phyloP scores from a whole-genome alignment of 2,113 vertebrate genomes.

The Thunnus maccoyii region DNA sequence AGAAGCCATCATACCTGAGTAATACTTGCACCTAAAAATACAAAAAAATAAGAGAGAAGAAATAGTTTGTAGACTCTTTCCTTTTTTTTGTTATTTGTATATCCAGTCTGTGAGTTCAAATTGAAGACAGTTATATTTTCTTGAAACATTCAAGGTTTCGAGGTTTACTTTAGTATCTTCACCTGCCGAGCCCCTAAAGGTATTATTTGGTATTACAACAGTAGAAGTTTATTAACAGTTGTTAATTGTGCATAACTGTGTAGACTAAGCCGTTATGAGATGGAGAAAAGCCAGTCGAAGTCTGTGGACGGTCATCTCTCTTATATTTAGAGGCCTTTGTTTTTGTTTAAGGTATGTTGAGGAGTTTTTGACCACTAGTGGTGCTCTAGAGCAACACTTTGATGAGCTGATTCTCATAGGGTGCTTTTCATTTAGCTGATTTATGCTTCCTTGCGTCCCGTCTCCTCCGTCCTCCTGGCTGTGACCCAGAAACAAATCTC shows the following conservation, averaged over 20 bases:
- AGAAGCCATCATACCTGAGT: not conserved
- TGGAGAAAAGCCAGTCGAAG: too few relatives aligned
- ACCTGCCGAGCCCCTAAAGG: not conserved
- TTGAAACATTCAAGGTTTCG: not conserved
- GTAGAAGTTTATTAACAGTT: not conserved
- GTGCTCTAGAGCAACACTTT: not conserved
- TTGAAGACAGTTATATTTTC: not conserved
- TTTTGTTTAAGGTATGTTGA: not conserved
- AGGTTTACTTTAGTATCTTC: not conserved
- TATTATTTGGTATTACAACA: not conserved
- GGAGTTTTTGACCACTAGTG: not conserved
- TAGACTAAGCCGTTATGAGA: not conserved
- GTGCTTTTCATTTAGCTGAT: too few relatives aligned
- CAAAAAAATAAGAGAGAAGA: not conserved
- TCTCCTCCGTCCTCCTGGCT: too few relatives aligned
- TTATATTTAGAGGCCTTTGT: not conserved
- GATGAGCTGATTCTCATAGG: not conserved
- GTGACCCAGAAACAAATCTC: too few relatives aligned
- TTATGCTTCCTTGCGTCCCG: too few relatives aligned
- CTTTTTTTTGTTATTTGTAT: not conserved
- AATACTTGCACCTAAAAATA: not conserved
- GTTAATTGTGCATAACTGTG: not conserved
- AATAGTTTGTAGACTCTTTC: not conserved
- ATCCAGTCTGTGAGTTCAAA: not conserved
- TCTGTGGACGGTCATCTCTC: not conserved